Conservation (phyloP, 2,888 invertebrate species). For the Podotricha telesiphe region DNA sequence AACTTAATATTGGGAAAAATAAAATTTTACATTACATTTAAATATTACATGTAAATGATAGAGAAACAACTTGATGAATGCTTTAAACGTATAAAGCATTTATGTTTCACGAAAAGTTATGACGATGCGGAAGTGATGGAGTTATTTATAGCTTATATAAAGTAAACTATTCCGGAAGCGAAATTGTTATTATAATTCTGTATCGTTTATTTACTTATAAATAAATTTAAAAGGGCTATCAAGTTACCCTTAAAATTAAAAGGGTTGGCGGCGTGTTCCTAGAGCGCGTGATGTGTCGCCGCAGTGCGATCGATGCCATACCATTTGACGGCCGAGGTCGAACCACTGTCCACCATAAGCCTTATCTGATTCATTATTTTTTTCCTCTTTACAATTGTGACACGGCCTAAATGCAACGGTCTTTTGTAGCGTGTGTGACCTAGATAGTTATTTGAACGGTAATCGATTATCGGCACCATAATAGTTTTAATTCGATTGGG, state of each 20-base stretch:
- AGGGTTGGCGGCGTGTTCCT: slow-evolving; percentile 60
- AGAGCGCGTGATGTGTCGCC: slow-evolving; percentile 63
- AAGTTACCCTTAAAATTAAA: slow-evolving; percentile 46
- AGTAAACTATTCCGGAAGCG: slow-evolving; percentile 11
- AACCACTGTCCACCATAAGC: slow-evolving; percentile 73
- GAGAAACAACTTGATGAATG: background rate
- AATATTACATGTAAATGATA: background rate
- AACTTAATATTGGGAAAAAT: background rate
- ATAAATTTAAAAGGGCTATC: slow-evolving; percentile 12
- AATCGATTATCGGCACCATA: slow-evolving; percentile 68
- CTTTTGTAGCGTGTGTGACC: slow-evolving; percentile 76
- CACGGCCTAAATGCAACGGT: slow-evolving; percentile 66
- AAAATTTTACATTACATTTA: background rate
- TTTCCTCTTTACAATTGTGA: slow-evolving; percentile 67
- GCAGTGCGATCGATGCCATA: slow-evolving; percentile 73
- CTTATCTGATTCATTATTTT: slow-evolving; percentile 79
- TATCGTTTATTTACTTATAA: slow-evolving; percentile 9
- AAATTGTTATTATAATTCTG: background rate
- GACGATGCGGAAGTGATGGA: background rate
- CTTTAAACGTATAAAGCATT: background rate
- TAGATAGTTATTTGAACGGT: slow-evolving; percentile 66
- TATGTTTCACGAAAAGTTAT: background rate
- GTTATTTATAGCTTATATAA: background rate
- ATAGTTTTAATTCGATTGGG: slow-evolving; percentile 50
- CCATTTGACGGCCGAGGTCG: slow-evolving; percentile 82